Evolutionary conservation across 2,797 vertebrate species (phyloP), one percentile per base, ranked within the genome.

Genomic region (Poeciliopsis turneri): DNA sequence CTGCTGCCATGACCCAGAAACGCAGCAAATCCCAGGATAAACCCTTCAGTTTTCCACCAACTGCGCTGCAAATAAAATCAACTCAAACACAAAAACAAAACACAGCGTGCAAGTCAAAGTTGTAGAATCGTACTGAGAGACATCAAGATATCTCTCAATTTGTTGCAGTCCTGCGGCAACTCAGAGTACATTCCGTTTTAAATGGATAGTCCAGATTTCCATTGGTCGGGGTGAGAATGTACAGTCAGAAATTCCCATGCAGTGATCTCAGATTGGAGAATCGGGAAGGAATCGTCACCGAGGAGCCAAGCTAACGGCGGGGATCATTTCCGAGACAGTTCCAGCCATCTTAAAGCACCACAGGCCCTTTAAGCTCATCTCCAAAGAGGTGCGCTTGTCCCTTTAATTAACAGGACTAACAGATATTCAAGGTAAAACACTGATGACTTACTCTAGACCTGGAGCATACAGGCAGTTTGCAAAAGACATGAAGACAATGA

Each of bases 1-100:
- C 71, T 79, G 11, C 75, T 5, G 4, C 68, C 77, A 33, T 41
- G 78, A 81, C 81, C 76, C 81, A 81, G 84, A 83, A 83, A 77
- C 74, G 28, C 74, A 69, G 72, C 72, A 80, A 74, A 61, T 74
- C 57, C 23, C n/a, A 69, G 39, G 39, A 69, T 43, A 68, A 68
- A 43, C 39, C 66, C 23, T 43, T n/a, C 23, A n/a, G 23, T 45
- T 69, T 68, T 43, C 66, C 39, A 69, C 23, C 41, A 25, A 41
- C 23, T 69, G 39, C 43, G 36, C 64, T 68, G 64, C 18, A 36
- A 20, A 36, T 8, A 64, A 33, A 61, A 66, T 20, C 33, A 39
- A 36, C 33, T 39, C 61, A 9, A 41, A 23, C 20, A 41, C 41
- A 68, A 41, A 2, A 5, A 23, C 36, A 10, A 23, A 66, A 36